Conservation (phyloP, 2,888 invertebrate species). For the Drosophila percnosoma region DNA sequence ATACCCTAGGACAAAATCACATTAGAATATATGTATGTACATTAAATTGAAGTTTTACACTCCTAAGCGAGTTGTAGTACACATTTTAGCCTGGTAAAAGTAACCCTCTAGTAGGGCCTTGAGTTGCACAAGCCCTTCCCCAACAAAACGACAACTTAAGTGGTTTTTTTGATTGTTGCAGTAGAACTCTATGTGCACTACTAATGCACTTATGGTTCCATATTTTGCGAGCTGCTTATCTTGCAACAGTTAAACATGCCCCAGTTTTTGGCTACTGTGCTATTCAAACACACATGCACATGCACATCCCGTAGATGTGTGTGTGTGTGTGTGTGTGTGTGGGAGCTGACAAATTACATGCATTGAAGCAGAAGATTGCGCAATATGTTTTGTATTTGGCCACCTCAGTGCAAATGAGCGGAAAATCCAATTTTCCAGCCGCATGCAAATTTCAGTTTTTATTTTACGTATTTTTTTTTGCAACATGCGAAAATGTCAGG, state of each 20-base stretch:
- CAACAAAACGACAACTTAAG: neutral
- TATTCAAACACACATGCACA: constrained; percentile 38
- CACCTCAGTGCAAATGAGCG: constrained; percentile 71
- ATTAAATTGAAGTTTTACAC: accelerated
- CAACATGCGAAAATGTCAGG: constrained; percentile 49
- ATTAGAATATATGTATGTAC: neutral
- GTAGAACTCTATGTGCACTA: neutral
- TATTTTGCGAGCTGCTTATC: constrained; percentile 42
- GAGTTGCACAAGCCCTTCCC: neutral
- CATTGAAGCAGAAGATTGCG: constrained; percentile 76
- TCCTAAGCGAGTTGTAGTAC: neutral
- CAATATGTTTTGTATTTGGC: constrained; percentile 64
- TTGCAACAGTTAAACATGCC: constrained; percentile 45
- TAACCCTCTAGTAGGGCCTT: neutral
- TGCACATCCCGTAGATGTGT: constrained; percentile 4
- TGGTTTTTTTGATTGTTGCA: neutral
- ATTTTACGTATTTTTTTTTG: constrained; percentile 20
- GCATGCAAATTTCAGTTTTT: constrained; percentile 55
- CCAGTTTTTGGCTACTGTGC: constrained; percentile 42
- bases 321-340: neutral
- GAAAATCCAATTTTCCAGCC: constrained; percentile 75
- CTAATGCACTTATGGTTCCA: constrained; percentile 19
- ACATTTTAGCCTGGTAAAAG: neutral
- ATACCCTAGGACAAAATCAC: neutral
- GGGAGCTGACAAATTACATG: constrained; percentile 43